Evolutionary conservation across 2,113 vertebrate genomes (phyloP), one percentile per base, ranked within the genome.

Genomic region (Gasterosteus aculeatus): DNA sequence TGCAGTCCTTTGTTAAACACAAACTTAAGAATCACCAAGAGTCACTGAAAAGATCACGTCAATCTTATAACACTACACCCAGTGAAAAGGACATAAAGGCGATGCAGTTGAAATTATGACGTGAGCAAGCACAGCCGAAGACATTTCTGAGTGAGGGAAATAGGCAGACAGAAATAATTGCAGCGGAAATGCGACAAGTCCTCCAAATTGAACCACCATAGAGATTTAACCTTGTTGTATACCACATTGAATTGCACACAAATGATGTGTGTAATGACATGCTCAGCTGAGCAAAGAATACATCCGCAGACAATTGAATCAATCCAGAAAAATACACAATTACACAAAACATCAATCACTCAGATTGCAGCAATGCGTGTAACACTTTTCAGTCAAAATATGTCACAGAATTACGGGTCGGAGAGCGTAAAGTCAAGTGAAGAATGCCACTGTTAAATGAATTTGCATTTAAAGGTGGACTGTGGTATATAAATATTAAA

Each of bases 291-390:
- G 85, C 78, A 46, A 82, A 78, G 79, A 82, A 88, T 85, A 87
- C 84, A 86, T 84, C 80, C 82, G 71, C 60, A 87, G 72, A 88
- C 87, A 88, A 89, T 85, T 87, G 80, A 89, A 90, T 84, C 66
- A 69, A 74, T 75, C 76, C 77, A 69, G 78, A 85, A 90, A 89
- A 79, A 87, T 66, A 84, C 77, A 85, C 77, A 87, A 78, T 84
- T 78, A 81, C 61, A 71, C 56, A 51, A 87, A 85, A 84, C 75
- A 80, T 85, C 64, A 65, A 42, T 61, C 70, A 75, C 61, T 74
- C 41, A 58, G 69, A 22, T 39, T 47, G 70, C 35, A 49, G 72
- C 61, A 64, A 58, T 12, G 57, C 66, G 65, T 60, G 46, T 70
- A 41, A 42, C 46, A 66, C 54, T 33, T 74, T 65, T 33, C 63